Evolutionary conservation across 2,113 vertebrate species (phyloP).

Genomic region (Cryptoleucopteryx plumbea): DNA sequence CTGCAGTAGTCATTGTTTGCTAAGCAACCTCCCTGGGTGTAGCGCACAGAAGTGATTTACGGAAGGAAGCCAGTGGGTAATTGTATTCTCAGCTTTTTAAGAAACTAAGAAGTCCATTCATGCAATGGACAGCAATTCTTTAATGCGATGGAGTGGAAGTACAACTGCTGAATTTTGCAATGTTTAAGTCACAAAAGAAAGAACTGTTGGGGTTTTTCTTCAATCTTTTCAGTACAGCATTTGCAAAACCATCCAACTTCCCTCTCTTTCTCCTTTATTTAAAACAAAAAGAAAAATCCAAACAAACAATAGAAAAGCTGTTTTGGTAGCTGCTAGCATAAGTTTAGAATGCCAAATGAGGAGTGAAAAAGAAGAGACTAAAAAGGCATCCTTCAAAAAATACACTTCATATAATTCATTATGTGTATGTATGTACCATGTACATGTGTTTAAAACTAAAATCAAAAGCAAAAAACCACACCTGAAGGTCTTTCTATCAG

Average conservation of each 20-base stretch:
- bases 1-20: background rate
- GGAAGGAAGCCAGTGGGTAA: background rate
- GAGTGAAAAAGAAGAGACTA: background rate
- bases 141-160: background rate
- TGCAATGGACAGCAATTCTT: background rate
- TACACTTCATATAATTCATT: background rate
- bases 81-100: background rate
- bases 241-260: background rate
- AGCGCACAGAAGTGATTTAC: background rate
- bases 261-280: background rate
- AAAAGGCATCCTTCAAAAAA: background rate
- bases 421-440: fast-evolving
- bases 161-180: background rate
- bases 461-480: background rate
- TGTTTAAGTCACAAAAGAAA: background rate
- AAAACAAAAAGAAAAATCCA: background rate
- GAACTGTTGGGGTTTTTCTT: background rate
- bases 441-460: background rate
- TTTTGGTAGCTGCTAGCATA: background rate
- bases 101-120: background rate
- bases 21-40: background rate
- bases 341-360: background rate
- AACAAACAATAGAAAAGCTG: fast-evolving
- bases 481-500: background rate
- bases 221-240: background rate